These are phyloP conservation scores for Aegithalos caudatus DNA, from an alignment of 2,113 vertebrate genomes.

Conservation along the genomic window DNA sequence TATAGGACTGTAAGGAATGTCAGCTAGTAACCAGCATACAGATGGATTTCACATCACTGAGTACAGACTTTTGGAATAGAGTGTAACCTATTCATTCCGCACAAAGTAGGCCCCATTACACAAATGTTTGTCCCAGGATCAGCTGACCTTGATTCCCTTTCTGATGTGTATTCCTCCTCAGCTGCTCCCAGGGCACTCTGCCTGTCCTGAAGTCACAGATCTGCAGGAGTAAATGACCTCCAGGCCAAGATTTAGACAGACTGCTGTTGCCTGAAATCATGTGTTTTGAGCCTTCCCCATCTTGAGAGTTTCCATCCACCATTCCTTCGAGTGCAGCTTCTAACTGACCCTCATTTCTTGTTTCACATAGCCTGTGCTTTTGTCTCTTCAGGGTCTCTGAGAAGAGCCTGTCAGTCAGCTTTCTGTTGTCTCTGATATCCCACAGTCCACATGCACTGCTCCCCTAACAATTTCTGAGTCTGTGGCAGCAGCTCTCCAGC, in stretches of 20 bases:
- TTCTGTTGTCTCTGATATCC: background rate
- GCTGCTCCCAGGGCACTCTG: background rate
- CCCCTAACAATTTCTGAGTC: background rate
- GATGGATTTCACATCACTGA: background rate
- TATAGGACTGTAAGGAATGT: background rate
- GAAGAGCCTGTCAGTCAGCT: background rate
- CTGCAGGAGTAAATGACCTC: background rate
- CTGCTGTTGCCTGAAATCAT: background rate
- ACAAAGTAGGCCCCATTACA: background rate
- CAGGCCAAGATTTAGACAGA: background rate
- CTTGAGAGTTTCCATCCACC: background rate
- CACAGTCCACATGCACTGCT: background rate
- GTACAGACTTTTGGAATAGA: background rate
- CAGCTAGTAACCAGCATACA: background rate
- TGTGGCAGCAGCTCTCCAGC: background rate
- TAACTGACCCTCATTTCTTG: background rate
- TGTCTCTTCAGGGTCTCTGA: background rate
- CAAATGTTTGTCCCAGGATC: background rate
- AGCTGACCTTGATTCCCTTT: background rate
- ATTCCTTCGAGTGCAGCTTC: background rate
- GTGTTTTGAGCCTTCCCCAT: rapidly evolving
- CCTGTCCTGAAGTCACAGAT: background rate
- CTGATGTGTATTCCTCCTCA: background rate
- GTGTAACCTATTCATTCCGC: background rate
- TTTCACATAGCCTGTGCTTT: background rate